Evolutionary conservation across 2,113 vertebrate genomes (phyloP), one percentile per base, ranked within the genome.

Genomic region (Pleuronectes platessa): DNA sequence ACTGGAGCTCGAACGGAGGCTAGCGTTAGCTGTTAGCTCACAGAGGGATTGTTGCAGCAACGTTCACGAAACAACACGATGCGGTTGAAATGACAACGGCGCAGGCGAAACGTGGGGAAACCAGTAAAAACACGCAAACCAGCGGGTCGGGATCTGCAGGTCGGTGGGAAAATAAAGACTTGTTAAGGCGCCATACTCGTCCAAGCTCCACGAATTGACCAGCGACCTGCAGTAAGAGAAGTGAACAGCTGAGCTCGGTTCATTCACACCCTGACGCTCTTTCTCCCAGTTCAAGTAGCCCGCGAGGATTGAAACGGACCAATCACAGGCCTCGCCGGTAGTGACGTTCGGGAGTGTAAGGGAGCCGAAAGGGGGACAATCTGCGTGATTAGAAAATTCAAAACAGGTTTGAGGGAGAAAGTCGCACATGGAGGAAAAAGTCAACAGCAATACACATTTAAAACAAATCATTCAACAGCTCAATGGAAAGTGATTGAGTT

Each of bases 301-400:
- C 97, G 97, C 97, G 97, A 97, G 95, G 96, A 96, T 99, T 98
- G 96, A 98, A 97, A 97, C 85, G 61, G 37, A 2, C 97, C 97
- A 98, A 99, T 99, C 83, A 84, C 24, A 71, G 18, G 12, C 49
- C 11, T 6, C 2, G 0, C 0, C 13, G 24, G 0, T 0, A 1
- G 2, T 75, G 56, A 90, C 92, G 92, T 72, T 0, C 0, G 5
- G 0, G 0, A 0, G 9, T 0, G 20, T 90, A 94, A 92, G 93
- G 94, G 0, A 51, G n/a, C 76, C 58, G 68, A 20, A 21, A 1
- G 6, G 27, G 27, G 54, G 0, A 35, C 86, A 87, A 68, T n/a
- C 47, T 2, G 0, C 12, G 0, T 89, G 14, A 92, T 92, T 85
- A 51, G 0, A 64, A 83, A 86, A 91, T 90, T 90, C 49, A 86